Percentiles rank a stretch among this genome's conserved stretches.
Conservation (phyloP, 2,113 vertebrate species). For the Lepus europaeus region DNA sequence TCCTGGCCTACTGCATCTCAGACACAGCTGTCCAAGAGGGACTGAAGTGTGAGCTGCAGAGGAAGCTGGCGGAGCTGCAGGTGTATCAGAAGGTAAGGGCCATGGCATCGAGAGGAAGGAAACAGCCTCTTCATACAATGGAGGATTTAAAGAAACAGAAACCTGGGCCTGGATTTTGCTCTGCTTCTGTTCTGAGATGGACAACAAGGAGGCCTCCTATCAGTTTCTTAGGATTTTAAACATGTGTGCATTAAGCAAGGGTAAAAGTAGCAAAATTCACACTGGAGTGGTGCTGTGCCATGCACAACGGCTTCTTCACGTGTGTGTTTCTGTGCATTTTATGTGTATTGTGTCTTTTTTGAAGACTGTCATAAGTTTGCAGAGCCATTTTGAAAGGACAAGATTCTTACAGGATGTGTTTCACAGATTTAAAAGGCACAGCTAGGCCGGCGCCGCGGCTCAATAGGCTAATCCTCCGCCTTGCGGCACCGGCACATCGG, state of each 20-base stretch:
- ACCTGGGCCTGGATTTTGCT: not conserved
- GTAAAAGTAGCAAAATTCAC: constrained; percentile 20
- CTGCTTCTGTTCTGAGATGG: not conserved
- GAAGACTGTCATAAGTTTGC: constrained; percentile 49
- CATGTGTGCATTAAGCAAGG: not conserved
- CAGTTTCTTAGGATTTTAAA: constrained; percentile 39
- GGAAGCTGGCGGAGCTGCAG: constrained; percentile 91
- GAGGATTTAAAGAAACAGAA: constrained; percentile 14
- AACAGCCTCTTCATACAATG: not conserved
- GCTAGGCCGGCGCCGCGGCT: not conserved
- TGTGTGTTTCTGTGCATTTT: constrained; percentile 2
- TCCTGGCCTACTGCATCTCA: constrained; percentile 94
- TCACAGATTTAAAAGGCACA: not conserved
- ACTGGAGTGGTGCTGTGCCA: not conserved
- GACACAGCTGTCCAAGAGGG: constrained; percentile 85
- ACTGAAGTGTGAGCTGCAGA: constrained; percentile 88
- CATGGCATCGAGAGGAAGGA: not conserved
- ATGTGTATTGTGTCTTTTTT: not conserved
- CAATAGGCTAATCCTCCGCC: no score
- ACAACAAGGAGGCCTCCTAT: not conserved
- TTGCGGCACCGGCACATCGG: no score
- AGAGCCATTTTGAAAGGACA: constrained; percentile 61
- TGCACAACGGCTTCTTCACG: not conserved
- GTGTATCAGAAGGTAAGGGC: constrained; percentile 92
- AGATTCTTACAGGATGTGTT: not conserved